Percentiles rank a stretch among this genome's conserved stretches.
phyloP scores from a whole-genome alignment of 2,888 invertebrate species.

The Stenchaetothrips biformis region DNA sequence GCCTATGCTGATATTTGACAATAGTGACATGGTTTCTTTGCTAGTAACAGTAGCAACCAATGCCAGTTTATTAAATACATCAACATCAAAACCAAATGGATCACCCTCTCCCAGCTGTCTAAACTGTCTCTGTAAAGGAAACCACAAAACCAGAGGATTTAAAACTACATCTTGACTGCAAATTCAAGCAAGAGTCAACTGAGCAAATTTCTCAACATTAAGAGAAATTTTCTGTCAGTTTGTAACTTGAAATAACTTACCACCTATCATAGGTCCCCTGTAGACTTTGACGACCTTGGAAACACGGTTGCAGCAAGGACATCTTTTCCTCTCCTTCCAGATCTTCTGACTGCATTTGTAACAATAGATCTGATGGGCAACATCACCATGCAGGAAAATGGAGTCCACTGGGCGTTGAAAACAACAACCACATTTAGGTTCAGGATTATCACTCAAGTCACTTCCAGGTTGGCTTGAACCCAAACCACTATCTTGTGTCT shows the following conservation, averaged over 20 bases:
- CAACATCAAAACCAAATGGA: background rate
- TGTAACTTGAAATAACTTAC: constrained; percentile 2
- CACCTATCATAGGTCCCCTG: constrained; percentile 1
- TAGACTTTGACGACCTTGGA: constrained; percentile 3
- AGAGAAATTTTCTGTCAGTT: background rate
- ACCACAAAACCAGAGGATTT: too few relatives aligned
- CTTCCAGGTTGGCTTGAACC: background rate
- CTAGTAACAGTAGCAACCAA: too few relatives aligned
- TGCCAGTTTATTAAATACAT: background rate
- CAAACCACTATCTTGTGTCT: background rate
- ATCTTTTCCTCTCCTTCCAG: constrained; percentile 58
- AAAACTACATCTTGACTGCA: too few relatives aligned
- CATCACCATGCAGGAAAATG: constrained; percentile 53
- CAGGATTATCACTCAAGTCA: background rate
- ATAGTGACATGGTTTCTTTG: too few relatives aligned
- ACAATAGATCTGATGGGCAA: constrained; percentile 65
- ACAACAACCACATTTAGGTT: background rate
- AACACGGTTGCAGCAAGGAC: constrained; percentile 63
- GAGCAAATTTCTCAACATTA: background rate
- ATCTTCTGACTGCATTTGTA: constrained; percentile 64
- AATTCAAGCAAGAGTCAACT: too few relatives aligned
- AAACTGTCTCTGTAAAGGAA: background rate
- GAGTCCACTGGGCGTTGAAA: constrained; percentile 2
- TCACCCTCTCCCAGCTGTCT: background rate
- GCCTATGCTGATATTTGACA: too few relatives aligned